A percentile compares a stretch with the other conserved stretches of the same genome.
These are phyloP conservation scores for Pampus argenteus DNA, from an alignment of 2,797 vertebrate species.

Conservation along the genomic window DNA sequence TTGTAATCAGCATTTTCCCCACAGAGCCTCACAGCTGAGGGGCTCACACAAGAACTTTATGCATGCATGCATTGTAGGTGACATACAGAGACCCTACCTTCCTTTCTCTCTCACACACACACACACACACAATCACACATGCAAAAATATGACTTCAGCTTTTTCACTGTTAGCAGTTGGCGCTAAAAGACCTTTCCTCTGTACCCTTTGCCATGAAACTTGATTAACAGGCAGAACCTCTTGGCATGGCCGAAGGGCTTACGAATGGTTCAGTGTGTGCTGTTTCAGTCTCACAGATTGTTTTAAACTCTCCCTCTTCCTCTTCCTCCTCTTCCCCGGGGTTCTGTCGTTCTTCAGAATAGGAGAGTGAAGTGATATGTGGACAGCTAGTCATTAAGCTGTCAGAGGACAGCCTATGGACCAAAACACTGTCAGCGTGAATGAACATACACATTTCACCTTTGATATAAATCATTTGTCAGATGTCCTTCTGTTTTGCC, in stretches of 20 bases:
- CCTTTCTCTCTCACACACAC: constrained; percentile 17
- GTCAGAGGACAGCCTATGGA: constrained; percentile 64
- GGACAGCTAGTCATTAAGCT: constrained; percentile 78
- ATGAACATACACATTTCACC: constrained; percentile 60
- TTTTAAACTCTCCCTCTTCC: constrained; percentile 48
- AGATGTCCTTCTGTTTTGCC: constrained; percentile 47
- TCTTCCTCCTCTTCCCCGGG: constrained; percentile 15
- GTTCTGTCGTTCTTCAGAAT: constrained; percentile 38
- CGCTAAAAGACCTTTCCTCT: constrained; percentile 52
- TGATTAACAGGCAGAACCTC: constrained; percentile 55
- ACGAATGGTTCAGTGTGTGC: constrained; percentile 40
- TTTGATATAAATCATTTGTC: constrained; percentile 61
- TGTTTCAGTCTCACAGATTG: constrained; percentile 50
- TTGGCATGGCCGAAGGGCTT: constrained; percentile 42
- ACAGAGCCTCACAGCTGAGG: constrained; percentile 57
- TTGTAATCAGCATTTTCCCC: constrained; percentile 54
- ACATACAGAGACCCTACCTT: constrained; percentile 43
- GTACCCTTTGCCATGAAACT: constrained; percentile 29
- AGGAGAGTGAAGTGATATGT: constrained; percentile 65
- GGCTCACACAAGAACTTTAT: constrained; percentile 12
- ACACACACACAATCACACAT: constrained; percentile 11
- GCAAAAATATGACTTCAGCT: constrained; percentile 54
- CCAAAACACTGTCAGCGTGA: constrained; percentile 60
- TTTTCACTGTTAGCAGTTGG: constrained; percentile 46
- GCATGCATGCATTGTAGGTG: constrained; percentile 9